These are phyloP conservation scores for Coregonus sp. DNA, from an alignment of 2,797 vertebrate genomes.

Conservation along the genomic window DNA sequence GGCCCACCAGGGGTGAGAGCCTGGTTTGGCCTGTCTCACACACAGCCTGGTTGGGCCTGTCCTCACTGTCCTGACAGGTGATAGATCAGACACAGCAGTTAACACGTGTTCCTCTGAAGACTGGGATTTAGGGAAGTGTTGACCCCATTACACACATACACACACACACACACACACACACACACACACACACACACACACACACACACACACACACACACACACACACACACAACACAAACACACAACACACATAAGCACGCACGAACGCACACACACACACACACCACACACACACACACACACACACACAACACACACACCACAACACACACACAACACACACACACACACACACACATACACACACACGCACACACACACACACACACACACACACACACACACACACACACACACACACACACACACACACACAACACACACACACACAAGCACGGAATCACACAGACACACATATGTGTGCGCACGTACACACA, in stretches of 20 bases:
- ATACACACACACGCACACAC: slow-evolving; percentile 6
- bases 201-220: too few relatives aligned
- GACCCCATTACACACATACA: slow-evolving; percentile 53
- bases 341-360: slow-evolving; percentile 29
- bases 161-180: slow-evolving; percentile 8
- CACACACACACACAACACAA: slow-evolving; percentile 10
- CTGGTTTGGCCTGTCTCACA: slow-evolving; percentile 11
- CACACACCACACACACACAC: slow-evolving; percentile 35
- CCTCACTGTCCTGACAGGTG: slow-evolving; percentile 71
- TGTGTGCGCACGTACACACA: not conserved
- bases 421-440: slow-evolving; percentile 22
- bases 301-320: slow-evolving; percentile 12
- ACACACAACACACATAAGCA: too few relatives aligned
- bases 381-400: slow-evolving; percentile 31
- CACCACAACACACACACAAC: not conserved
- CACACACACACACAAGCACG: slow-evolving; percentile 27
- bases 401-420: slow-evolving; percentile 6
- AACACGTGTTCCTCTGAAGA: slow-evolving; percentile 67
- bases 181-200: not conserved
- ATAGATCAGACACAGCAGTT: slow-evolving; percentile 65
- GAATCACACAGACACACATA: not conserved
- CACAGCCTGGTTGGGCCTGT: slow-evolving; percentile 36
- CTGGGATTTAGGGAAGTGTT: slow-evolving; percentile 60
- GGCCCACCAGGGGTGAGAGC: slow-evolving; percentile 58
- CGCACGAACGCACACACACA: slow-evolving; percentile 16